These are phyloP conservation scores for Meleagris gallopavo DNA, from an alignment of 2,113 vertebrate species.

Conservation along the genomic window DNA sequence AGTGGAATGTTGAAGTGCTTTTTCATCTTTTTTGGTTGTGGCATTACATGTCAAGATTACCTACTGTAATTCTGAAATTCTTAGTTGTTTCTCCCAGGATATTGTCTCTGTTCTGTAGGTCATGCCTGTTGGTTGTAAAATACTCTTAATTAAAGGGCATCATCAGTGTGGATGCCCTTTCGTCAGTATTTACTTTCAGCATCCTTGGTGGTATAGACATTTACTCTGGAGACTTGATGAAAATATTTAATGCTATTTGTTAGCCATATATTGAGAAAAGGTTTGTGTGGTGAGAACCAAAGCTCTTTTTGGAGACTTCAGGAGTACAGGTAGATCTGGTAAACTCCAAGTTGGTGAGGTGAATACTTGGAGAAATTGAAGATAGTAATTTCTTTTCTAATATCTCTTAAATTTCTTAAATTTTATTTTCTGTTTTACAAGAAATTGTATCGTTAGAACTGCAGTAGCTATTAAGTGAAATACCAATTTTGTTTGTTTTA, in stretches of 20 bases:
- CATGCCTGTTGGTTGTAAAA: neutral
- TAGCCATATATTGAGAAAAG: neutral
- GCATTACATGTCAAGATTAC: neutral
- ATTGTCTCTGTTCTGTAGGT: neutral
- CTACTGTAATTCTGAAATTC: neutral
- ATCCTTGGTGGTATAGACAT: neutral
- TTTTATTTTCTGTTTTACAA: neutral
- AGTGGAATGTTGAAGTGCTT: neutral
- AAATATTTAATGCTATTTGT: neutral
- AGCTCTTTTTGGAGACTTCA: neutral
- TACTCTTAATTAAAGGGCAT: neutral
- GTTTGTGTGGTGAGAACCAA: neutral
- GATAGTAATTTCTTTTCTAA: neutral
- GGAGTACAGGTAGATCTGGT: neutral
- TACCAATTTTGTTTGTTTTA: neutral
- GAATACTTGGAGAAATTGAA: neutral
- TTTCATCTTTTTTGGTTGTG: neutral
- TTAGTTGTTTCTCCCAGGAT: neutral
- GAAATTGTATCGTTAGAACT: neutral
- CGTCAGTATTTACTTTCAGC: neutral
- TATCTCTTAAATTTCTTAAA: neutral
- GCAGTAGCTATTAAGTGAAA: neutral
- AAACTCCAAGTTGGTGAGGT: neutral
- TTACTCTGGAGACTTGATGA: neutral
- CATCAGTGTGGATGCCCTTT: neutral